Evolutionary conservation across 2,113 vertebrate species (phyloP).

Genomic region (Laticauda laticaudata): DNA sequence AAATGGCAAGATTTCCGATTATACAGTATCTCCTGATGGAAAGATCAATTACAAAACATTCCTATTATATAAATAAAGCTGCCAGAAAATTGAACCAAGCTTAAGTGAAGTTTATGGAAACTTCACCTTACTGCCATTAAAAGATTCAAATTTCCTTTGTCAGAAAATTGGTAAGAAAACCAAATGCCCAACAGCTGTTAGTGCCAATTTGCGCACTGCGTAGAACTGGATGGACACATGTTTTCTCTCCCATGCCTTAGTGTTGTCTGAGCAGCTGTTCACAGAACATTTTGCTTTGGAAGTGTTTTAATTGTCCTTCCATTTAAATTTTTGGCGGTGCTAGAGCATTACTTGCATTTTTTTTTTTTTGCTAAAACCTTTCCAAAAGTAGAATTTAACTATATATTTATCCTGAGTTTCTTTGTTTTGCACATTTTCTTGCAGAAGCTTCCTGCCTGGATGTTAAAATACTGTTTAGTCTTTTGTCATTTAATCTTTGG

Average conservation of each 20-base stretch:
- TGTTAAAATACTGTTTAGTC: constrained; percentile 6
- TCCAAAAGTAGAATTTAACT: neutral
- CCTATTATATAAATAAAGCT: neutral
- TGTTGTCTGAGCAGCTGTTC: neutral
- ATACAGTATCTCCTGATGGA: neutral
- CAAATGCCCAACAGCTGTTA: neutral
- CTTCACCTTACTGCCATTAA: neutral
- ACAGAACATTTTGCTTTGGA: neutral
- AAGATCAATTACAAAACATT: neutral
- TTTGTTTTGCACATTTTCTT: neutral
- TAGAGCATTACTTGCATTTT: neutral
- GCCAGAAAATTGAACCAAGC: too few relatives aligned
- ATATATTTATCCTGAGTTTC: constrained; percentile 1
- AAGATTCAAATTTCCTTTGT: neutral
- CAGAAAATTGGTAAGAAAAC: constrained; percentile 6
- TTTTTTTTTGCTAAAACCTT: neutral
- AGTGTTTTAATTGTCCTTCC: constrained; percentile 1
- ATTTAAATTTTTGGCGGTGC: neutral
- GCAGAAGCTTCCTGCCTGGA: constrained; percentile 37
- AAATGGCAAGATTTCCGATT: neutral
- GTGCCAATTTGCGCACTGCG: neutral
- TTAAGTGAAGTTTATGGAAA: neutral
- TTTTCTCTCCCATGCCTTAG: neutral
- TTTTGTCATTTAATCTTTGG: neutral
- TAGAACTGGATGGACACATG: neutral